phyloP scores from a whole-genome alignment of 2,113 vertebrate genomes.

The Pardalotus punctatus region DNA sequence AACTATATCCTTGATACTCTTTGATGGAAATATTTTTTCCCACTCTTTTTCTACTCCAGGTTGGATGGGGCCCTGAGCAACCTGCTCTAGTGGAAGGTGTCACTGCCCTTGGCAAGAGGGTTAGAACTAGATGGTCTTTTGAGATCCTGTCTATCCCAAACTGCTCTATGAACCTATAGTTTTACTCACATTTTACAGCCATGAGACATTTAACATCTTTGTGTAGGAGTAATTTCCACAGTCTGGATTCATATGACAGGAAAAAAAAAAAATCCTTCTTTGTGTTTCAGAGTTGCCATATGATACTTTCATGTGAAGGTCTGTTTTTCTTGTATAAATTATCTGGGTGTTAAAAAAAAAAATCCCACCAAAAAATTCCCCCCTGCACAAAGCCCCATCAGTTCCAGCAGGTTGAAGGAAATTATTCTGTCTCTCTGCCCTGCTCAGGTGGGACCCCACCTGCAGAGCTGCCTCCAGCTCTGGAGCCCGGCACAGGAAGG shows the following conservation, averaged over 20 bases:
- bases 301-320: neutral
- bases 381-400: neutral
- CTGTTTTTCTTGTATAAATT: neutral
- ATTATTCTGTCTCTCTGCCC: neutral
- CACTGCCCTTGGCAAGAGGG: neutral
- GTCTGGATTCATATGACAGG: neutral
- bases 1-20: neutral
- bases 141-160: neutral
- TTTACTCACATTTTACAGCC: neutral
- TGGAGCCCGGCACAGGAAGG: neutral
- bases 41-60: neutral
- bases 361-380: accelerated
- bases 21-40: neutral
- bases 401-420: neutral
- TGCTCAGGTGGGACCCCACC: neutral
- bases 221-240: neutral
- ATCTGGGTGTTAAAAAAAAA: neutral
- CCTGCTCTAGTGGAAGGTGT: neutral
- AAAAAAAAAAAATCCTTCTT: neutral
- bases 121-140: neutral
- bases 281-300: neutral
- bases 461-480: neutral
- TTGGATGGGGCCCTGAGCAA: neutral
- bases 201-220: neutral
- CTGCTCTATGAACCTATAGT: neutral